A percentile compares a stretch with the other conserved stretches of the same genome.
These are phyloP conservation scores for Callyntrura guangdongensis DNA, from an alignment of 2,888 invertebrate species.

Conservation along the genomic window DNA sequence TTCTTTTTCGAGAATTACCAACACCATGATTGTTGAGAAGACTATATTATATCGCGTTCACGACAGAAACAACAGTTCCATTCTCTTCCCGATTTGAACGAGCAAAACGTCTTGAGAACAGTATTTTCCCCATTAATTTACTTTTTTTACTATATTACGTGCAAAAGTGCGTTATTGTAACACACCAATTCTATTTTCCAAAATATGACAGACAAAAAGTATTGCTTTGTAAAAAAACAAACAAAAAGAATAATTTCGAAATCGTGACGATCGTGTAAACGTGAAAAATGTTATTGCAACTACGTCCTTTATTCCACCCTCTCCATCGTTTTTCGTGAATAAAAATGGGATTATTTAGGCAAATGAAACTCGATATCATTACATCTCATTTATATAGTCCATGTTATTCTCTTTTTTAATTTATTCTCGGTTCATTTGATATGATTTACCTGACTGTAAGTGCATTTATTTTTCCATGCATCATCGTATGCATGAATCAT, in stretches of 20 bases:
- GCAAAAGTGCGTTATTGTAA: background rate
- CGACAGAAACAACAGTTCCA: no score
- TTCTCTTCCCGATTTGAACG: no score
- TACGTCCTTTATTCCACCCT: background rate
- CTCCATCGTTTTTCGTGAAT: no score
- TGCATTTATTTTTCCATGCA: slow-evolving; percentile 35
- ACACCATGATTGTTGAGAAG: no score
- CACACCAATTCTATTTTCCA: background rate
- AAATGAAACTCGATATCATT: no score
- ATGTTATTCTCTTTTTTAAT: background rate
- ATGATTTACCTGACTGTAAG: slow-evolving; percentile 6
- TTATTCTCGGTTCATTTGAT: slow-evolving; percentile 44
- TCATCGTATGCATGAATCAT: background rate
- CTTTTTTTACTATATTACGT: background rate
- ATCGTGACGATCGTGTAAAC: background rate
- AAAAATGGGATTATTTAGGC: no score
- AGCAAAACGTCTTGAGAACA: background rate
- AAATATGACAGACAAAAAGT: background rate
- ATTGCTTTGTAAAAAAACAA: background rate
- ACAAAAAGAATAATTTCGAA: background rate
- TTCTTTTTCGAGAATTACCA: no score
- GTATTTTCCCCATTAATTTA: background rate
- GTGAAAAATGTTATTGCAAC: background rate
- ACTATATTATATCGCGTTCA: no score
- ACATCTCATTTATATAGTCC: no score